Evolutionary conservation across 2,113 vertebrate species (phyloP).

Genomic region (Nerophis lumbriciformis): DNA sequence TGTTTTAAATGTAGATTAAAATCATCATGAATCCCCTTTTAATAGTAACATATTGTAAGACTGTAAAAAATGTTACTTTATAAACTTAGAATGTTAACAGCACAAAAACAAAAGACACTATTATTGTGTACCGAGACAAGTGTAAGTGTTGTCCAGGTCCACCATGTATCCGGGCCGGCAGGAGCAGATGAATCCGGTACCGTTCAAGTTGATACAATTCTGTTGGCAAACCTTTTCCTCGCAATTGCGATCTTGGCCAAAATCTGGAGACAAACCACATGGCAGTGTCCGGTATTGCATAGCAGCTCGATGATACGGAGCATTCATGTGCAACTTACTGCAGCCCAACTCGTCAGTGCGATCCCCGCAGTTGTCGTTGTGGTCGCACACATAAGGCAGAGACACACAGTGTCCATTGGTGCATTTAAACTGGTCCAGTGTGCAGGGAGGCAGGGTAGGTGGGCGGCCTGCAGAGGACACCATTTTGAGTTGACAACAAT

Average conservation of each 20-base stretch:
- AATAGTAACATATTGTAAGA: too few species aligned
- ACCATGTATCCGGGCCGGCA: constrained; percentile 78
- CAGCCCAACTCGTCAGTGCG: constrained; percentile 85
- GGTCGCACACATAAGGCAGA: constrained; percentile 80
- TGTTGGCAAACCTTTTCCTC: constrained; percentile 87
- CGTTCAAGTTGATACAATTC: constrained; percentile 80
- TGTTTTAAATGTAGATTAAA: too few species aligned
- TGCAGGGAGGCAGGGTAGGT: constrained; percentile 81
- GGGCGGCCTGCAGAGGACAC: constrained; percentile 67
- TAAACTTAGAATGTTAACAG: too few species aligned
- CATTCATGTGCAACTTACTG: constrained; percentile 75
- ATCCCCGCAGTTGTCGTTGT: constrained; percentile 86
- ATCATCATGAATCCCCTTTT: too few species aligned
- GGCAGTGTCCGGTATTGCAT: neutral
- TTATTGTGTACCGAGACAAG: constrained; percentile 65
- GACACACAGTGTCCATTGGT: constrained; percentile 81
- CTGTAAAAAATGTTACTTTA: too few species aligned
- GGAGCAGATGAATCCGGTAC: constrained; percentile 87
- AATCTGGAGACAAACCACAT: constrained; percentile 62
- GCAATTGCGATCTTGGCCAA: constrained; percentile 77
- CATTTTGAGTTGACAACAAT: neutral
- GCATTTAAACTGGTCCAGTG: constrained; percentile 84
- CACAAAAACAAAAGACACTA: too few species aligned
- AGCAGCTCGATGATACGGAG: neutral
- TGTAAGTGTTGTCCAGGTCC: constrained; percentile 75